Conservation (phyloP, 2,888 invertebrate genomes). For the Xanthostigma xanthostigma region DNA sequence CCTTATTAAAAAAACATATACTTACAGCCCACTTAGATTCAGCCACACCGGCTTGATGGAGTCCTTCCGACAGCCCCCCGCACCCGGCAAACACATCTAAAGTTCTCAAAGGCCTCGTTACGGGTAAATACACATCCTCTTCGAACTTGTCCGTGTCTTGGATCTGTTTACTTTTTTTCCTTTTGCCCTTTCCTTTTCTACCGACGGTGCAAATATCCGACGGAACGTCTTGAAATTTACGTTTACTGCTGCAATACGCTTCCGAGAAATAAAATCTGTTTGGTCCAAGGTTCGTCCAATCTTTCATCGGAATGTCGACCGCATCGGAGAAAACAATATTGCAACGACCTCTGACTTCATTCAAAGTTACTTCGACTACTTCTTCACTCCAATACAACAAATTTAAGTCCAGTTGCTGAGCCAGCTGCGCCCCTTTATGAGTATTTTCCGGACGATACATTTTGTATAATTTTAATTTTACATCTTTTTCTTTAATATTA, state of each 20-base stretch:
- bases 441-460: slow-evolving; percentile 67
- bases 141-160: slow-evolving; percentile 16
- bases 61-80: slow-evolving; percentile 65
- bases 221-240: slow-evolving; percentile 46
- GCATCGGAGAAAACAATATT: slow-evolving; percentile 46
- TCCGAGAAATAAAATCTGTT: slow-evolving; percentile 59
- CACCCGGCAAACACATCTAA: slow-evolving; percentile 79
- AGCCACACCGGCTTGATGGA: slow-evolving; percentile 52
- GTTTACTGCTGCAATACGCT: slow-evolving; percentile 42
- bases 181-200: slow-evolving; percentile 43
- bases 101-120: slow-evolving; percentile 40
- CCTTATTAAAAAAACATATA: slow-evolving; percentile 5
- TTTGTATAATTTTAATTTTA: slow-evolving; percentile 49
- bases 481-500: slow-evolving; percentile 38
- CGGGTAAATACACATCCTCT: slow-evolving; percentile 12
- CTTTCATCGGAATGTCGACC: slow-evolving; percentile 32
- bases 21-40: slow-evolving; percentile 57
- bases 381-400: slow-evolving; percentile 65
- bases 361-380: slow-evolving; percentile 40
- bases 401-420: slow-evolving; percentile 53
- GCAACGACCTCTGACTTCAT: slow-evolving; percentile 52
- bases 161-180: slow-evolving; percentile 35
- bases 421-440: slow-evolving; percentile 34
- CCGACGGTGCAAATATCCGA: slow-evolving; percentile 41
- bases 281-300: slow-evolving; percentile 49